Evolutionary conservation across 1,140 invertebrate species (phyloP).

Genomic region (Drosophila saltans): DNA sequence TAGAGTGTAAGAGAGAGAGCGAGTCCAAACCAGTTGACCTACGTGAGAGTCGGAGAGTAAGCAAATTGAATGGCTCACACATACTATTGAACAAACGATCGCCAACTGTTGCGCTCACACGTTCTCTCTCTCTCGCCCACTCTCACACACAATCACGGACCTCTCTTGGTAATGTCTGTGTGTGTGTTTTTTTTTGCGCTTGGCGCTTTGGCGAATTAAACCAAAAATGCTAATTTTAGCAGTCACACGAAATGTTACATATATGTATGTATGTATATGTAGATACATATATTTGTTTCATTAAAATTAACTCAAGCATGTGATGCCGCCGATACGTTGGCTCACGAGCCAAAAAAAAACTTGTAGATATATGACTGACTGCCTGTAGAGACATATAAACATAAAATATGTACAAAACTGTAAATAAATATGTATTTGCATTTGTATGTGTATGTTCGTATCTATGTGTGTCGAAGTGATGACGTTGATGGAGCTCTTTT

Average conservation of each 20-base stretch:
- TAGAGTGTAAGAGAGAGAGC: constrained; percentile 26
- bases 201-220: constrained; percentile 14
- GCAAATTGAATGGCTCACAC: not conserved
- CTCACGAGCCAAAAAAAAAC: constrained; percentile 7
- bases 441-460: constrained; percentile 21
- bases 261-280: constrained; percentile 34
- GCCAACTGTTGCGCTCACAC: constrained; percentile 13
- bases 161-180: not conserved
- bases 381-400: constrained; percentile 12
- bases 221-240: constrained; percentile 71
- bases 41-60: constrained; percentile 22
- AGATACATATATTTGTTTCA: constrained; percentile 31
- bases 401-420: constrained; percentile 17
- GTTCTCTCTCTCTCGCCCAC: constrained; percentile 24
- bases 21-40: not conserved
- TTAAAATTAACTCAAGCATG: constrained; percentile 67
- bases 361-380: not conserved
- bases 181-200: constrained; percentile 24
- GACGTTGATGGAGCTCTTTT: constrained; percentile 56
- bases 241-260: constrained; percentile 43
- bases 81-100: not conserved
- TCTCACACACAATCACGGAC: too few relatives aligned
- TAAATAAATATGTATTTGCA: too few relatives aligned
- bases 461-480: constrained; percentile 29
- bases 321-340: constrained; percentile 50